phyloP scores from a whole-genome alignment of 2,888 invertebrate species.

The Habroteleia sp. region DNA sequence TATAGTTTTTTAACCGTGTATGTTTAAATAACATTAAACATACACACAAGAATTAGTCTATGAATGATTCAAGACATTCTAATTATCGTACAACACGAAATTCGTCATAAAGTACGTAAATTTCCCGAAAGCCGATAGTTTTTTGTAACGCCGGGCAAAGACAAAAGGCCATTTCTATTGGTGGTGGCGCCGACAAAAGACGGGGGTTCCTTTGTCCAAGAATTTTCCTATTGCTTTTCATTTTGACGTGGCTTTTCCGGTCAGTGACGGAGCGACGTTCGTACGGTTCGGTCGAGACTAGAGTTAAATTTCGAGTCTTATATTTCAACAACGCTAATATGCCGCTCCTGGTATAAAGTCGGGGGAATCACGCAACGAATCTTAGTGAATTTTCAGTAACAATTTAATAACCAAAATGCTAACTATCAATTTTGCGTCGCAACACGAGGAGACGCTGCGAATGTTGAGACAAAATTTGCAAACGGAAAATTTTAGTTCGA shows the following conservation, averaged over 20 bases:
- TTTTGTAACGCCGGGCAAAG: too few relatives aligned
- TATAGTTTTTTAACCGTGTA: too few relatives aligned
- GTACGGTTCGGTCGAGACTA: conserved; percentile 2
- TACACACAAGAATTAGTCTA: too few relatives aligned
- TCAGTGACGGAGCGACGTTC: conserved; percentile 17
- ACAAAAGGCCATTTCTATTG: too few relatives aligned
- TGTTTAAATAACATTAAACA: too few relatives aligned
- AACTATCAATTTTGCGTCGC: conserved; percentile 9
- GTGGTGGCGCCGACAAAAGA: too few relatives aligned
- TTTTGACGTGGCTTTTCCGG: conserved; percentile 20
- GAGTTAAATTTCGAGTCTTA: not conserved
- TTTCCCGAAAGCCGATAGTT: too few relatives aligned
- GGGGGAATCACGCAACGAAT: not conserved
- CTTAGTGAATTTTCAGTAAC: not conserved
- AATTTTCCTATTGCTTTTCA: conserved; percentile 10
- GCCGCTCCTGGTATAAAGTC: not conserved
- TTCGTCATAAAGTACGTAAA: too few relatives aligned
- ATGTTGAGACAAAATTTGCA: conserved; percentile 18
- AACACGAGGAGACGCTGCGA: conserved; percentile 22
- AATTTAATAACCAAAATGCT: conserved; percentile 8
- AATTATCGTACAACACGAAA: too few relatives aligned
- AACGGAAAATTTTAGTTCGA: conserved; percentile 6
- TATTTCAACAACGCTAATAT: not conserved
- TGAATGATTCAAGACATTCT: too few relatives aligned
- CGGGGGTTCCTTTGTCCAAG: conserved; percentile 14